Base-by-base conservation (phyloP, 2,888 invertebrate genomes). In the Actias luna region DNA sequence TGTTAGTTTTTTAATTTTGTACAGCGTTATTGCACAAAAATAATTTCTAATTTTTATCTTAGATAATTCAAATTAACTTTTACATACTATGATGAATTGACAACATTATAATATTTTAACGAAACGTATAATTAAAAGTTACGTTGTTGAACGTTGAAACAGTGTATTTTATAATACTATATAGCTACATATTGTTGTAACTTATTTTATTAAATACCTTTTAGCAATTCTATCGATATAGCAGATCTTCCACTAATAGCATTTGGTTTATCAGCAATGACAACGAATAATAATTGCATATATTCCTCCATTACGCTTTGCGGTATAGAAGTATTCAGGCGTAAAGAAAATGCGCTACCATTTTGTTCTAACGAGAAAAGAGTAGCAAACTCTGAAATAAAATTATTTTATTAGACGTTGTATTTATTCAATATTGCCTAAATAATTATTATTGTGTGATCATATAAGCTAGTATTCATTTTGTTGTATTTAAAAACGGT, bases 201-300 rank as follows among this genome's bases (percentile, higher is more conserved):
- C 18, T 8, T 42, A 5, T 18, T 42, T 42, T 42, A 18, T 58
- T 57, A 55, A 12, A 60, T 72, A 83, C 82, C 80, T 76, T 71
- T 80, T 25, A 72, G 72, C 62, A 84, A 66, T 58, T 73, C 71
- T 39, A 83, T 78, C 12, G 72, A 75, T 63, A 84, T 76, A 8
- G 72, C 75, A 27, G 84, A 70, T 59, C 68, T 70, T 31, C 73
- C 78, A 59, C 31, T 63, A 25, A 59, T 35, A 18, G 67, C 61
- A 55, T 70, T 69, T 4, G 70, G 65, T 29, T 80, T 80, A 4
- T 50, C 58, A n/a, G 82, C 82, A 0, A 73, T 55, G 8, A 83
- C 68, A 50, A 71, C 67, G 35, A 82, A 74, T 27, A 83, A 57
- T 4, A 83, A 65, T n/a, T 78, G 71, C 31, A 67, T 72, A 59